A percentile compares a stretch with the other conserved stretches of the same genome.
phyloP scores from a whole-genome alignment of 2,888 invertebrate genomes.

The Rapana venosa region DNA sequence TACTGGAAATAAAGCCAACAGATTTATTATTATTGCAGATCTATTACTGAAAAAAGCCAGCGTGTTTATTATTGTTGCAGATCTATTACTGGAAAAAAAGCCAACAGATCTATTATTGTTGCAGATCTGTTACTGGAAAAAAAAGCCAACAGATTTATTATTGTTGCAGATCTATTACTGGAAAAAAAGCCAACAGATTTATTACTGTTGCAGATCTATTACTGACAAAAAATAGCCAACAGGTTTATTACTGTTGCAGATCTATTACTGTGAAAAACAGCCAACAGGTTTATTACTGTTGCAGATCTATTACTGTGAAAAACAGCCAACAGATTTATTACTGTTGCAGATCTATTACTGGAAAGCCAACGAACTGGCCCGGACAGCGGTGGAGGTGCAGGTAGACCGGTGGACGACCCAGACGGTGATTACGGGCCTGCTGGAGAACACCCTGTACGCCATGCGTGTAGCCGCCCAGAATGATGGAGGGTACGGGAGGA shows the following conservation, averaged over 20 bases:
- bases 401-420: not conserved
- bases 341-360: slow-evolving; percentile 46
- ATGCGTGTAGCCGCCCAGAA: slow-evolving; percentile 45
- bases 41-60: too few relatives aligned
- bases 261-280: too few relatives aligned
- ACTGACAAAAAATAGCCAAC: too few relatives aligned
- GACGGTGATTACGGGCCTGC: slow-evolving; percentile 39
- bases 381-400: slow-evolving; percentile 19
- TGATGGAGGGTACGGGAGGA: slow-evolving; percentile 48
- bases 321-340: too few relatives aligned
- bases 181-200: too few relatives aligned
- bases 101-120: not conserved
- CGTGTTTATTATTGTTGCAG: too few relatives aligned
- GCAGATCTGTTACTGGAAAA: not conserved
- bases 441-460: slow-evolving; percentile 45
- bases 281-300: not conserved
- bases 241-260: too few relatives aligned
- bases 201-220: not conserved
- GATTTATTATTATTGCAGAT: too few relatives aligned
- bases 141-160: too few relatives aligned
- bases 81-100: not conserved
- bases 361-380: slow-evolving; percentile 47
- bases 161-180: not conserved
- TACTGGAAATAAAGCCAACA: too few relatives aligned
- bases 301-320: not conserved